Evolutionary conservation across 2,113 vertebrate species (phyloP).

Genomic region (Muntiacus reevesi): DNA sequence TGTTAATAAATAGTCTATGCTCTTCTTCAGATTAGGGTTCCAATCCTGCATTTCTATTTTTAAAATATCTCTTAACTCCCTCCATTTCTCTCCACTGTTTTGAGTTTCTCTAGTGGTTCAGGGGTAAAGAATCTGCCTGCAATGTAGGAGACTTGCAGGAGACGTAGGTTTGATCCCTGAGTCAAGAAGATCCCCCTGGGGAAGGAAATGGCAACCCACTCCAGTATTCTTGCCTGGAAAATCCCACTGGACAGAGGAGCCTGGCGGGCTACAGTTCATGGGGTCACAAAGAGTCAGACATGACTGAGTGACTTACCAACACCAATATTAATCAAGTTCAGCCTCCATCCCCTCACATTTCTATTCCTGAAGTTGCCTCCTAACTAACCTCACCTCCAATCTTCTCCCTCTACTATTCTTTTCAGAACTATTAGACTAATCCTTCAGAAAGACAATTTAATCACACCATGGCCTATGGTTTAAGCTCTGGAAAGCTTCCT

Average conservation of each 20-base stretch:
- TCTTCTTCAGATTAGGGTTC: not conserved
- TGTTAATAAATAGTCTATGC: not conserved
- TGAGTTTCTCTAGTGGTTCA: not conserved
- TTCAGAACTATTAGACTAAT: not conserved
- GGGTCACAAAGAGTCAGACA: not conserved
- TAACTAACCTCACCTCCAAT: not conserved
- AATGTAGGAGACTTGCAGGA: not conserved
- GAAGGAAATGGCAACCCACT: not conserved
- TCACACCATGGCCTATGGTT: not conserved
- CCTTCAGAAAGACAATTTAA: not conserved
- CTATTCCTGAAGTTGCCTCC: not conserved
- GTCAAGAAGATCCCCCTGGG: not conserved
- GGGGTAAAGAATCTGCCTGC: not conserved
- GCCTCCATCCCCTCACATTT: not conserved
- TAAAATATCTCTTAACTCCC: not conserved
- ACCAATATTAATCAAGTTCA: not conserved
- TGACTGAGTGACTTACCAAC: not conserved
- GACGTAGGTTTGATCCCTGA: not conserved
- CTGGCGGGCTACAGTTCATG: not conserved
- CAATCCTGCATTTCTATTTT: not conserved
- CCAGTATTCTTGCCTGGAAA: not conserved
- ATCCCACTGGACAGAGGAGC: not conserved
- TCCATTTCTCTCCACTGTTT: not conserved
- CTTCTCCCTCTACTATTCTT: not conserved
- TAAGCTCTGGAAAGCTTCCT: not conserved